phyloP scores from a whole-genome alignment of 2,888 invertebrate species.

The Drosophila borborema region DNA sequence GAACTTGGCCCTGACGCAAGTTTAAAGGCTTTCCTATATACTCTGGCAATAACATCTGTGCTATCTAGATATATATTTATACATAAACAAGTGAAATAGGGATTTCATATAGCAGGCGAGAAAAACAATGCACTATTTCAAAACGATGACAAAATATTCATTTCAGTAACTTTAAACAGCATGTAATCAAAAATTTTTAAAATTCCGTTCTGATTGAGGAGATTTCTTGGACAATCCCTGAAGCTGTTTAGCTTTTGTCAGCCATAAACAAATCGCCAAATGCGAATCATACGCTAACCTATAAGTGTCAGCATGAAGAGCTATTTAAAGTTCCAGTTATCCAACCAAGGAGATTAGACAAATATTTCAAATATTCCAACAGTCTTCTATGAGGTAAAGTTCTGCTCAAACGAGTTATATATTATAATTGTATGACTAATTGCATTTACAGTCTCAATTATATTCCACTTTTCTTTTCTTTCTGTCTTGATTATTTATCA shows the following conservation, averaged over 20 bases:
- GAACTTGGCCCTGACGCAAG: constrained; percentile 30
- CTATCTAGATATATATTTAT: background rate
- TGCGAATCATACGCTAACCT: constrained; percentile 29
- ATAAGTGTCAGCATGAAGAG: constrained; percentile 35
- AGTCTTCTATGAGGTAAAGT: constrained; percentile 38
- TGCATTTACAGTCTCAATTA: background rate
- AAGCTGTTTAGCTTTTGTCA: constrained; percentile 27
- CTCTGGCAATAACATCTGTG: constrained; percentile 22
- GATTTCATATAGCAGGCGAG: constrained; percentile 18
- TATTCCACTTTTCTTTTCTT: constrained; percentile 13
- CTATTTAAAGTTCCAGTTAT: constrained; percentile 36
- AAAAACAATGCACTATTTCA: background rate
- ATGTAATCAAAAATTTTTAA: constrained; percentile 37
- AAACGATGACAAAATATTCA: constrained; percentile 21
- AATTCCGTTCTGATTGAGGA: constrained; percentile 31
- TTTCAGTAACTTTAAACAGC: constrained; percentile 38
- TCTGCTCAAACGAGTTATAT: background rate
- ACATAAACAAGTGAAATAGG: background rate
- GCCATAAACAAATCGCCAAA: constrained; percentile 25
- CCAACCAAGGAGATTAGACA: constrained; percentile 35
- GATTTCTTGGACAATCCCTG: constrained; percentile 34
- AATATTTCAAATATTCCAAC: constrained; percentile 25
- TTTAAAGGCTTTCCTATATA: constrained; percentile 30
- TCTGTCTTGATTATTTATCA: constrained; percentile 4
- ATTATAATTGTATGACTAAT: constrained; percentile 3